Evolutionary conservation across 2,888 invertebrate species (phyloP).

Genomic region (Aphidius colemani): DNA sequence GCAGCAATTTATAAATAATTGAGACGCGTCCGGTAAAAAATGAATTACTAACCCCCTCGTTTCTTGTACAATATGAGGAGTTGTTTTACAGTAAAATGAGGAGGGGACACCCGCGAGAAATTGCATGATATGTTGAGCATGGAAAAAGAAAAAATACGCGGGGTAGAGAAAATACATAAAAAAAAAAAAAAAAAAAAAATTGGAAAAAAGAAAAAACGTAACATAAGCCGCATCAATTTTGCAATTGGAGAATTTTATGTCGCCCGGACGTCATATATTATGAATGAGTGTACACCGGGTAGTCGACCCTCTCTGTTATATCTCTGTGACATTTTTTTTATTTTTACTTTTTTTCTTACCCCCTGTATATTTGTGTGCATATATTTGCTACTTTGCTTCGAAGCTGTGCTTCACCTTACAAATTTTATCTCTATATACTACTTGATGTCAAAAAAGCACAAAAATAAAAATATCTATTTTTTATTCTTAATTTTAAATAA

Average conservation of each 20-base stretch:
- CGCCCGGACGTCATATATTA: constrained; percentile 55
- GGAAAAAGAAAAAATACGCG: constrained; percentile 10
- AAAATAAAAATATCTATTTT: too few relatives aligned
- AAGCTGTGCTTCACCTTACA: too few relatives aligned
- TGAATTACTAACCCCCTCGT: constrained; percentile 53
- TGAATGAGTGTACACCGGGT: constrained; percentile 42
- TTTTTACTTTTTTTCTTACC: constrained; percentile 24
- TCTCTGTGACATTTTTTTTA: constrained; percentile 21
- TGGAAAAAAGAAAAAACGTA: constrained; percentile 40
- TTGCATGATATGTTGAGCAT: constrained; percentile 29
- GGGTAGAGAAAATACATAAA: constrained; percentile 1
- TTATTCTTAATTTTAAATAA: too few relatives aligned
- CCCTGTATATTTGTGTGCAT: neutral
- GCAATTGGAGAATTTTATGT: constrained; percentile 61
- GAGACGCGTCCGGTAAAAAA: constrained; percentile 61
- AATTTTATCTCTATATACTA: too few relatives aligned
- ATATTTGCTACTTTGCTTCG: too few relatives aligned
- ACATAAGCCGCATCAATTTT: constrained; percentile 60
- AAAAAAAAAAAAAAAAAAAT: constrained; percentile 13
- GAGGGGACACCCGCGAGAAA: constrained; percentile 55
- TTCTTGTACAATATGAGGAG: constrained; percentile 59
- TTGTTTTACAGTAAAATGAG: constrained; percentile 59
- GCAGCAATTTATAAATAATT: constrained; percentile 61
- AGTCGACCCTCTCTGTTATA: constrained; percentile 14
- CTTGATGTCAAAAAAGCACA: too few relatives aligned